Base-by-base conservation (phyloP, 2,888 invertebrate species). In the Tachystola acroxantha region DNA sequence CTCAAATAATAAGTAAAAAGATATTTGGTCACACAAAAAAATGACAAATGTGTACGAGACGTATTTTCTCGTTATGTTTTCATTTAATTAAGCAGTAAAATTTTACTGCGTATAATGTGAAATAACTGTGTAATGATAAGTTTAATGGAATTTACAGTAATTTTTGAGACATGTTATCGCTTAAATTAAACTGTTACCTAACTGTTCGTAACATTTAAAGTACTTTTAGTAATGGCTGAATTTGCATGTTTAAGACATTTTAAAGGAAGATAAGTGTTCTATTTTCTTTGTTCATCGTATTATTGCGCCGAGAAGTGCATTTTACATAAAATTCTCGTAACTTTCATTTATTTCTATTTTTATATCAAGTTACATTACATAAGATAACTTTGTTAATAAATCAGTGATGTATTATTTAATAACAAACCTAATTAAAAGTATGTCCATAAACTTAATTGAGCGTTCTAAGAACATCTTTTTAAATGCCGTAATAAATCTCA, bases 171-270 rank as follows among this genome's bases (percentile, higher is more conserved):
- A 36, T 14, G n/a, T n/a, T 31, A 34, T 29, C 28, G 10, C 6
- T 32, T 6, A 12, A 14, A 25, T 27, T 11, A 31, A 32, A 36
- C 24, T 35, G 27, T 37, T 35, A 34, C 19, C 34, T 40, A 34
- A 32, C 35, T 30, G 10, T 37, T 39, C 32, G 7, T 32, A 32
- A 33, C 25, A 37, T 40, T 22, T 14, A 28, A 40, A 29, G 14
- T 37, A 14, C 19, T 13, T 3, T 14, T 7, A 34, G 33, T 19
- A 26, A 40, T 20, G 34, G 27, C 19, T 27, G 11, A 24, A 41
- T 43, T 39, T 41, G 35, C 46, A 43, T 46, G 20, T 41, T 41
- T 12, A 12, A 31, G 13, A 26, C 28, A 34, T 42, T 34, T 39
- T 12, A 36, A 34, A 34, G 37, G 22, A 32, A 42, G 33, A 24